phyloP scores from a whole-genome alignment of 2,113 vertebrate species.

The Podiceps cristatus region DNA sequence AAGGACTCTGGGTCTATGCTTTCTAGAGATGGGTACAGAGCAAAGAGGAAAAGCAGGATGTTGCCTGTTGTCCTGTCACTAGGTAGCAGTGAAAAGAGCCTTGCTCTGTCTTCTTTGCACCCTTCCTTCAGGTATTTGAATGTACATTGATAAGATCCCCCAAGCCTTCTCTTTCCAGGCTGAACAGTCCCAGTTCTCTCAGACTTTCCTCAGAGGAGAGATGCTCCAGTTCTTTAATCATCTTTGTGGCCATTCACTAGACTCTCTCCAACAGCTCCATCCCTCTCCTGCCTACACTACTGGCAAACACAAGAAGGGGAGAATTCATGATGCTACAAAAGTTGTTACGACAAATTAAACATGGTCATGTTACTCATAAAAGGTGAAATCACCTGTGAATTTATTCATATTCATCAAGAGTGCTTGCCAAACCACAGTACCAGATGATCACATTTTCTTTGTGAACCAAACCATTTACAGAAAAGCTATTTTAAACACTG shows the following conservation, averaged over 20 bases:
- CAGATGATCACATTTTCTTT: conserved; percentile 52
- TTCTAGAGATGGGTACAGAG: not conserved
- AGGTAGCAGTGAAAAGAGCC: not conserved
- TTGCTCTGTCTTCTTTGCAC: not conserved
- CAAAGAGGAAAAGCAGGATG: not conserved
- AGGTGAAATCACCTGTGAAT: conserved; percentile 51
- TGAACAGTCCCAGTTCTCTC: not conserved
- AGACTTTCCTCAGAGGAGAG: not conserved
- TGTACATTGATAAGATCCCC: not conserved
- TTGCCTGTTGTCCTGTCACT: not conserved
- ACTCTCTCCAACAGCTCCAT: not conserved
- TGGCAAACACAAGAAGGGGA: not conserved
- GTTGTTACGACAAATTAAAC: not conserved
- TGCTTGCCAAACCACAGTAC: conserved; percentile 45
- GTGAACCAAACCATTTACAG: conserved; percentile 64
- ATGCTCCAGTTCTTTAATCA: not conserved
- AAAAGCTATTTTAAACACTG: conserved; percentile 71
- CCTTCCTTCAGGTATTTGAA: not conserved
- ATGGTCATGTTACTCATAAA: not conserved
- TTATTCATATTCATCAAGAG: conserved; percentile 49
- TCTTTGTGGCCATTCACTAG: not conserved
- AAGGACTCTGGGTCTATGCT: not conserved
- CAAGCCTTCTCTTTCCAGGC: not conserved
- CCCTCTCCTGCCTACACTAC: not conserved
- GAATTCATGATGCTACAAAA: not conserved